A percentile compares a stretch with the other conserved stretches of the same genome.
Conservation (phyloP, 2,888 invertebrate genomes). For the Tanytarsus gracilentus region DNA sequence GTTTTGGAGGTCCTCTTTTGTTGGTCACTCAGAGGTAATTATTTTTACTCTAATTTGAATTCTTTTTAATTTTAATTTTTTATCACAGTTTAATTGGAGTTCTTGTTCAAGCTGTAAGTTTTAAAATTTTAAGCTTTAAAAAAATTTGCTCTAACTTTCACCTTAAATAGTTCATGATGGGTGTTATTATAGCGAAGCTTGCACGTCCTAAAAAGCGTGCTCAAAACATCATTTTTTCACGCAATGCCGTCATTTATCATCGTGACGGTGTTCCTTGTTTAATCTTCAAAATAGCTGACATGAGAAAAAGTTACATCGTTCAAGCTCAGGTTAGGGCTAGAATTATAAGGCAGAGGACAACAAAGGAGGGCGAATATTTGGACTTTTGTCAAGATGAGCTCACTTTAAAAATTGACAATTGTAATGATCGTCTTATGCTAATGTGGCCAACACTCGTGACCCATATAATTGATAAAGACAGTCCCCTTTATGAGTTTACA, state of each 20-base stretch:
- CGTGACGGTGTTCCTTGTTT: slow-evolving; percentile 72
- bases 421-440: slow-evolving; percentile 75
- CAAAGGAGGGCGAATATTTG: slow-evolving; percentile 76
- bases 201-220: slow-evolving; percentile 53
- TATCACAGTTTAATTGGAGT: neutral
- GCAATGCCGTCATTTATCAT: slow-evolving; percentile 73
- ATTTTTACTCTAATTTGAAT: neutral
- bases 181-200: slow-evolving; percentile 57
- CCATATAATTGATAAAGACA: slow-evolving; percentile 71
- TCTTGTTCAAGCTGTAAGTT: neutral
- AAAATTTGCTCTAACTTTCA: neutral
- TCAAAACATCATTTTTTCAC: slow-evolving; percentile 61
- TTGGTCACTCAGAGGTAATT: neutral
- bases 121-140: neutral
- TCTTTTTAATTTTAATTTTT: neutral
- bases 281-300: slow-evolving; percentile 82
- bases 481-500: slow-evolving; percentile 77
- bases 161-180: neutral
- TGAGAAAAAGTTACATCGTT: slow-evolving; percentile 83
- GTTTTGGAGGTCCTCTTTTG: slow-evolving; percentile 55
- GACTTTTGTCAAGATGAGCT: slow-evolving; percentile 75
- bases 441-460: slow-evolving; percentile 91
- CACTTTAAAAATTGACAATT: slow-evolving; percentile 60
- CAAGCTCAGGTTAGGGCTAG: slow-evolving; percentile 79
- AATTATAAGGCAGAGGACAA: slow-evolving; percentile 69